Base-by-base conservation (phyloP, 92 coral and sea anemone species). In the Phenganax subtilis region DNA sequence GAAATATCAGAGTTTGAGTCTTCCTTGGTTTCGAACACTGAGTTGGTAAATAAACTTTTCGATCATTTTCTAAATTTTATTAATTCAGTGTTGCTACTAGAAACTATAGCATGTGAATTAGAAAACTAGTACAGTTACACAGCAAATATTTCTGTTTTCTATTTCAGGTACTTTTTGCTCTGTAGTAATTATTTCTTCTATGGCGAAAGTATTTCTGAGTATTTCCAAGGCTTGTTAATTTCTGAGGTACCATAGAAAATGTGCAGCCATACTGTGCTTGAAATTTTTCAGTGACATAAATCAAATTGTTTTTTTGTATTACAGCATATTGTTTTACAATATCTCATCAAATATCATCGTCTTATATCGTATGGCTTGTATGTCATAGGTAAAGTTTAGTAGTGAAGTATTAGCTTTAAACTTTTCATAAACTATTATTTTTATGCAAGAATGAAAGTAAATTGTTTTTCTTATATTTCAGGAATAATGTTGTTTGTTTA, bases 21-120 rank as follows among this genome's bases (percentile, higher is more conserved):
- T 93, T 29, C 98, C 98, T 6, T 93, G 98, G 98, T 93, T 93
- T 75, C 90, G 98, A 53, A 88, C 98, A 8, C 88, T 93, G 54
- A 93, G 98, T 69, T 93, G 98, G 98, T 93, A 87, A 67, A 91
- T 83, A 28, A 16, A 11, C 1, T 77, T 14, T 80, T 25, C 14
- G 55, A 16, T 20, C 54, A 20, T 20, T 20, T 20, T 20, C 25
- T 20, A 20, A 20, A 20, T 28, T 27, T 62, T 30, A n/a, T 69
- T 69, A 15, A 8, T 30, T 0, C 55, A 51, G 75, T 69, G 75
- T 30, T n/a, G 15, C 55, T 69, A 9, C 51, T 16, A 37, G 17
- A 55, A 17, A 7, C 71, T 16, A 9, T 51, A 14, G 12, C 11
- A 20, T 68, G 25, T 84, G 64, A 29, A 20, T 20, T 20, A 17